Base-by-base conservation (phyloP, 2,113 vertebrate species). In the Choloepus hoffmanni region DNA sequence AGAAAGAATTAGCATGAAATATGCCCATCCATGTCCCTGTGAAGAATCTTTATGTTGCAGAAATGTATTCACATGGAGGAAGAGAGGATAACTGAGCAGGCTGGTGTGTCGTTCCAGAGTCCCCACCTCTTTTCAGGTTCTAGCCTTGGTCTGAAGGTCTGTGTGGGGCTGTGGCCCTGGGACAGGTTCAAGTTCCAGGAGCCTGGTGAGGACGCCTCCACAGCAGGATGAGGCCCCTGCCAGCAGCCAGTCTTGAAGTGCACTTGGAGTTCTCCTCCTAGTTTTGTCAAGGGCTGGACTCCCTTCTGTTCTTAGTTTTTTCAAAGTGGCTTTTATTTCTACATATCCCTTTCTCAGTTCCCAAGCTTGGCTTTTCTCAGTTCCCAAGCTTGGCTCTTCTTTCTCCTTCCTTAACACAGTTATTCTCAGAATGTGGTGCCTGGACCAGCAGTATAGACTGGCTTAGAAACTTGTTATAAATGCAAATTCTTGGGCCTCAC, bases 1-100 rank as follows among this genome's bases (percentile, higher is more conserved):
- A 94, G 97, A 90, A 97, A 96, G 96, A 98, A 98, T 98, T 97
- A 97, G 95, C 95, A 95, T 98, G 97, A 98, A 98, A 95, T 88
- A 40, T 70, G 92, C 96, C 97, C 97, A 98, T 98, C 98, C 96
- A 43, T 98, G 98, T 98, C 97, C 93, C 94, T 4, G 72, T 94
- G 94, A 97, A 97, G 96, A 96, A 96, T 94, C 92, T 86, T 97
- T 93, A 84, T 94, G 68, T 81, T 87, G 74, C 76, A 89, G 95
- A 60, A 76, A 96, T 97, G 97, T 96, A 97, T 97, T 94, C 97
- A 97, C 92, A 94, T 26, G 74, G 95, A 97, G 92, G 97, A 90
- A 87, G 96, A 92, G 78, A 45, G 3, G 14, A 28, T 95, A 97
- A 96, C 28, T 90, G 92, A 96, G 95, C 89, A 93, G 95, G 90